Conservation (phyloP, 2,888 invertebrate genomes). For the Acanthosepion pharaonis region DNA sequence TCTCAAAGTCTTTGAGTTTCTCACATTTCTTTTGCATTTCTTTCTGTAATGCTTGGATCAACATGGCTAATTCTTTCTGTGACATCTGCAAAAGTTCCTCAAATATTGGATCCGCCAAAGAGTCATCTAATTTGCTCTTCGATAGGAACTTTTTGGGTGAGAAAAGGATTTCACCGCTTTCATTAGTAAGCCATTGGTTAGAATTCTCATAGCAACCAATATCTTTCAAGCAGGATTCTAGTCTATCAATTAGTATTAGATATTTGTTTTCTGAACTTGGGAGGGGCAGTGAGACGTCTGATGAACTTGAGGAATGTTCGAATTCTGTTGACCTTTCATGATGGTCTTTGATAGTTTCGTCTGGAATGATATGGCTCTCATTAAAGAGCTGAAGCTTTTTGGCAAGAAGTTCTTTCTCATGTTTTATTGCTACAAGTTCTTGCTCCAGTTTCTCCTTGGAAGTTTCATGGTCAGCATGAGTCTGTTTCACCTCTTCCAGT, state of each 20-base stretch:
- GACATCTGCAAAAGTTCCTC: slow-evolving; percentile 33
- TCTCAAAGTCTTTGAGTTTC: slow-evolving; percentile 62
- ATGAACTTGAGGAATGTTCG: slow-evolving; percentile 45
- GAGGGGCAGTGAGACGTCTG: neutral
- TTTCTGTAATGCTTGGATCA: slow-evolving; percentile 53
- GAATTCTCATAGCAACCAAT: neutral
- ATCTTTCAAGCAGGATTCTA: slow-evolving; percentile 12
- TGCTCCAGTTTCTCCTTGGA: slow-evolving; percentile 64
- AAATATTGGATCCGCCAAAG: neutral
- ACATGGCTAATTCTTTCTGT: neutral
- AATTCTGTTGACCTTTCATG: neutral
- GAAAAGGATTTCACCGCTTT: slow-evolving; percentile 36
- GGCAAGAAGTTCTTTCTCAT: slow-evolving; percentile 34
- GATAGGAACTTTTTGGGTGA: slow-evolving; percentile 18
- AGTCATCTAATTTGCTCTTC: neutral
- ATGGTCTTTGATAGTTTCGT: neutral
- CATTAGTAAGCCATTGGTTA: neutral
- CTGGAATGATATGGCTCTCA: slow-evolving; percentile 6
- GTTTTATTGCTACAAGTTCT: slow-evolving; percentile 50
- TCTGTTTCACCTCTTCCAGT: slow-evolving; percentile 10
- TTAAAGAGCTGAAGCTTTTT: neutral
- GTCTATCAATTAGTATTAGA: neutral
- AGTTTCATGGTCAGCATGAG: slow-evolving; percentile 60
- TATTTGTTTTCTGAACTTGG: slow-evolving; percentile 42
- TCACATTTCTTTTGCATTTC: slow-evolving; percentile 60